Base-by-base conservation (phyloP, 2,888 invertebrate genomes). In the Petrolisthes manimaculis region DNA sequence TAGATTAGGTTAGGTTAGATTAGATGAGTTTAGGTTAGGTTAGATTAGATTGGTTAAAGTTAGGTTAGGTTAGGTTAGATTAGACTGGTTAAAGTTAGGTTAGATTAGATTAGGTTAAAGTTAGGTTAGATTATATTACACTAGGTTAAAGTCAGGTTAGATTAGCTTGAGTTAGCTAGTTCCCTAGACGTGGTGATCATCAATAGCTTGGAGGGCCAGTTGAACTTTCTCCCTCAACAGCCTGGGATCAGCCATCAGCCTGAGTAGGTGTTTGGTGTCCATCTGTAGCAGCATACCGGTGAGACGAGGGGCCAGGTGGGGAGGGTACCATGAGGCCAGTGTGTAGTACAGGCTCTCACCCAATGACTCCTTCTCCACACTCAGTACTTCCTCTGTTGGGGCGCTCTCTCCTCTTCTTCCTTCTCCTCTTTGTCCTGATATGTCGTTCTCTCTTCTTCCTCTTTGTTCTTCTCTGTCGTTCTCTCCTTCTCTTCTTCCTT, bases 221-320 rank as follows among this genome's bases (percentile, higher is more conserved):
- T n/a, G 6, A 71, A 21, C 21, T 21, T 71, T 71, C 6, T 14
- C 71, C 6, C 4, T 14, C 21, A 71, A 71, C n/a, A 71, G 71
- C 1, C 0, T 21, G 0, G 71, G 14, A n/a, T 71, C 71, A n/a
- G 71, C 21, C 71, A 71, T 4, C 71, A 71, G 71, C 1, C n/a
- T 71, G 0, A n/a, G 14, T n/a, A 71, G 4, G 14, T 71, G 71
- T 3, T 12, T 6, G 4, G 21, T 14, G 18, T 89, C 89, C 89
- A 89, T 89, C 71, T 89, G 89, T 37, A 89, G 55, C 51, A 89
- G 78, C 89, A 89, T 89, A 18, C 85, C 89, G 5, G 89, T 89
- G 4, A 89, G 21, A 69, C 71, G 14, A n/a, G 71, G 71, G 14
- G 71, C 71, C 1, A 71, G 21, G 4, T n/a, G 14, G 71, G 71